Base-by-base conservation (phyloP, 2,888 invertebrate genomes). In the Melieria picta region DNA sequence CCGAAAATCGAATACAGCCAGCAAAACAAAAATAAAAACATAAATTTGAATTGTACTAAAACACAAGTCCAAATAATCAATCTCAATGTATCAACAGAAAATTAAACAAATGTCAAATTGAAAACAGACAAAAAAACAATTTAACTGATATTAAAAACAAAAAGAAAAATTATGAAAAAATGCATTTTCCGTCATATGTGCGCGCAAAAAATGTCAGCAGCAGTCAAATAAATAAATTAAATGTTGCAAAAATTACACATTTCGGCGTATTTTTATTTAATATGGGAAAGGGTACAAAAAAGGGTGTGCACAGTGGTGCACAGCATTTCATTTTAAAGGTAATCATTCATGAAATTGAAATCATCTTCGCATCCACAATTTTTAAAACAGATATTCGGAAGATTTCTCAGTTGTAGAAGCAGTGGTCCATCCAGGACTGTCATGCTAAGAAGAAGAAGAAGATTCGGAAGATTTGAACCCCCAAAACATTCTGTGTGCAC, bases 161-260 rank as follows among this genome's bases (percentile, higher is more conserved):
- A 13, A 16, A 47, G 46, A 58, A 46, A 50, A 30, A 63, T 7
- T 16, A n/a, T 47, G 10, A 47, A 62, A 11, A 10, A 61, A 61
- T 60, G 61, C 61, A 68, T 68, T 61, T 68, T 62, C 16, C 43
- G 16, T 61, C 30, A 68, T 48, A 66, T 58, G 66, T 58, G 30
- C 46, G 43, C 52, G 42, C 62, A 69, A 43, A 50, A 50, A 11
- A 46, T 50, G 46, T 62, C 52, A 69, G 47, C 55, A 69, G 62
- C 52, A 57, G n/a, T 56, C 46, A 69, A 62, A 55, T 7, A 62
- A 69, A 65, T 65, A 55, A 45, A 69, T 62, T 69, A 62, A 69
- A 62, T 69, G 62, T 69, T 69, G 61, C 61, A 69, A 69, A 69
- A 61, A 30, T 62, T 30, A 3, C 16, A 58, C 30, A 30, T 30